phyloP scores from a whole-genome alignment of 2,888 invertebrate species.

The Drosophila subquinaria region DNA sequence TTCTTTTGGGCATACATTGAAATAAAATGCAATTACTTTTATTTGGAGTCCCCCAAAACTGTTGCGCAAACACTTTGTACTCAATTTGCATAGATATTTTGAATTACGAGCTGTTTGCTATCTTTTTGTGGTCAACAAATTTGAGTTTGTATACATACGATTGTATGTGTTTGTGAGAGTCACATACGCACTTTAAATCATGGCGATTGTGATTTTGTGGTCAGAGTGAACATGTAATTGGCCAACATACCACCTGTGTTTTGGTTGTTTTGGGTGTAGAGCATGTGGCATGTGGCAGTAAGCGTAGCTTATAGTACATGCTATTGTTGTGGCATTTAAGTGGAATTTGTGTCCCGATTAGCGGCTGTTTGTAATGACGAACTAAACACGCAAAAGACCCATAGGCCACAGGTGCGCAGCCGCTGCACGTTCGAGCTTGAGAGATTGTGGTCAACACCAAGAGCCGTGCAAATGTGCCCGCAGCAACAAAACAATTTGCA shows the following conservation, averaged over 20 bases:
- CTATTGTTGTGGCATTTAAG: constrained; percentile 63
- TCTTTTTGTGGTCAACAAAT: constrained; percentile 46
- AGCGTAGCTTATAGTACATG: constrained; percentile 44
- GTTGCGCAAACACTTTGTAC: constrained; percentile 60
- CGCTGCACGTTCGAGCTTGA: constrained; percentile 51
- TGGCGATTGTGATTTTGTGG: constrained; percentile 49
- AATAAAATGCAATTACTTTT: constrained; percentile 78
- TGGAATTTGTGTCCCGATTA: constrained; percentile 72
- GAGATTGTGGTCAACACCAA: constrained; percentile 56
- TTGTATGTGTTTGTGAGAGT: not conserved
- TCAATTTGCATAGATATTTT: constrained; percentile 54
- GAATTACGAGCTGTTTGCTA: constrained; percentile 41
- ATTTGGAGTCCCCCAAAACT: constrained; percentile 50
- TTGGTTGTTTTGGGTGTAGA: constrained; percentile 5
- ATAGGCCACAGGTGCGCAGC: constrained; percentile 42
- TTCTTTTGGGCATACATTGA: constrained; percentile 47
- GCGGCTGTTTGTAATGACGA: constrained; percentile 58
- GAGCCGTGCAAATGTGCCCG: constrained; percentile 13
- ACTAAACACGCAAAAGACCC: constrained; percentile 23
- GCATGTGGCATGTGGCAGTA: constrained; percentile 13
- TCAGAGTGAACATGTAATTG: constrained; percentile 59
- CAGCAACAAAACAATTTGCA: constrained; percentile 28
- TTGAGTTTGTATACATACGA: constrained; percentile 16
- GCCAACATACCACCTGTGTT: constrained; percentile 28
- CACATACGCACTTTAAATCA: constrained; percentile 43